Evolutionary conservation across 2,797 vertebrate species (phyloP).

Genomic region (Centroberyx gerrardi): DNA sequence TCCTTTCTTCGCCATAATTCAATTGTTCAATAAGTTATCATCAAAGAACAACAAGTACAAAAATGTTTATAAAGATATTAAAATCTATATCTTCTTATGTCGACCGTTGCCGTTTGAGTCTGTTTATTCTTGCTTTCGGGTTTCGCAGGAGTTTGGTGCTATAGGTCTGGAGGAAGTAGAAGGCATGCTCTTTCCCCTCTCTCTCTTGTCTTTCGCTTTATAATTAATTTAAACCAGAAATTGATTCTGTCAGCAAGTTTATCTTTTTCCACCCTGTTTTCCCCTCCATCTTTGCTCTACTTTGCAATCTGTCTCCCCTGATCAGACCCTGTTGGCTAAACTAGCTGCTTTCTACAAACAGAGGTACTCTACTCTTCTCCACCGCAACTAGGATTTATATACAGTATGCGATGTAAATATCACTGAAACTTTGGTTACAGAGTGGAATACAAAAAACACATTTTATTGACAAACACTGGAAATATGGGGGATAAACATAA

Average conservation of each 20-base stretch:
- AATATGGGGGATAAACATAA: slow-evolving; percentile 4
- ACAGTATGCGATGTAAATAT: slow-evolving; percentile 23
- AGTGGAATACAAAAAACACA: not conserved
- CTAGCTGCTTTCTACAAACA: slow-evolving; percentile 38
- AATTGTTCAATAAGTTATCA: slow-evolving; percentile 84
- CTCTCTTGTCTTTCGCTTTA: slow-evolving; percentile 27
- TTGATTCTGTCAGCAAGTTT: slow-evolving; percentile 66
- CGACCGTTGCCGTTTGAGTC: slow-evolving; percentile 82
- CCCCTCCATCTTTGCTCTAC: slow-evolving; percentile 42
- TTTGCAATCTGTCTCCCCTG: slow-evolving; percentile 60
- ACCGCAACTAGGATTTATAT: slow-evolving; percentile 19
- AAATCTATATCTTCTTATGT: slow-evolving; percentile 94
- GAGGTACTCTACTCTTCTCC: slow-evolving; percentile 14
- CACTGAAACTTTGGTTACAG: not conserved
- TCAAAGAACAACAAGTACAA: slow-evolving; percentile 84
- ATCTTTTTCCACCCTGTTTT: slow-evolving; percentile 40
- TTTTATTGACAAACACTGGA: slow-evolving; percentile 11
- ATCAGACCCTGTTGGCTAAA: slow-evolving; percentile 60
- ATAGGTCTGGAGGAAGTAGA: slow-evolving; percentile 20
- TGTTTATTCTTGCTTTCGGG: slow-evolving; percentile 64
- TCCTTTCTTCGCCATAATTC: slow-evolving; percentile 76
- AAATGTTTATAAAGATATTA: slow-evolving; percentile 95
- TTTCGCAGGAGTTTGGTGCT: not conserved
- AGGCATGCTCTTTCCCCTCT: slow-evolving; percentile 1
- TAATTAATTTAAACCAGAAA: slow-evolving; percentile 64